phyloP scores from a whole-genome alignment of 2,797 vertebrate species.

The Hydrolagus colliei region DNA sequence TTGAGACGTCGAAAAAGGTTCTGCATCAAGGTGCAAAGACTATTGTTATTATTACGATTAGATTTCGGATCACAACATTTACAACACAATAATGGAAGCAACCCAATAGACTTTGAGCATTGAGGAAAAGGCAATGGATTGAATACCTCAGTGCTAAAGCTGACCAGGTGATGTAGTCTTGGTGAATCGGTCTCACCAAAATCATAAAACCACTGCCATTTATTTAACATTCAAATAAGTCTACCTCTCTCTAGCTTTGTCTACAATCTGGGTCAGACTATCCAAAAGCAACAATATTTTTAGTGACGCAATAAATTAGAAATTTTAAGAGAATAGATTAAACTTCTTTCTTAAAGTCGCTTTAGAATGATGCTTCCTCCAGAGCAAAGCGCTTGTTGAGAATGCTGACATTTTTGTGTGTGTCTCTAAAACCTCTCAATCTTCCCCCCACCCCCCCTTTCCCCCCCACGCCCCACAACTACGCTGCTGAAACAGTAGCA shows the following conservation, averaged over 20 bases:
- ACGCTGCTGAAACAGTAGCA: not conserved
- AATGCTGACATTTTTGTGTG: not conserved
- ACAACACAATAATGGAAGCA: not conserved
- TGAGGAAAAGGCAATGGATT: too few relatives aligned
- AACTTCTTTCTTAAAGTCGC: not conserved
- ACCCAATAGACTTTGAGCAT: too few relatives aligned
- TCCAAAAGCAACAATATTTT: too few relatives aligned
- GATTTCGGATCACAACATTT: not conserved
- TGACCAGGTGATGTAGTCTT: conserved; percentile 36
- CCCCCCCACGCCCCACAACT: not conserved
- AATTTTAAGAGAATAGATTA: conserved; percentile 13
- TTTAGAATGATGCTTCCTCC: not conserved
- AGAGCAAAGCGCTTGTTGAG: not conserved
- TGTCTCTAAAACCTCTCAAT: not conserved
- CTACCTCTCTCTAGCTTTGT: too few relatives aligned
- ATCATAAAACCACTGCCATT: not conserved
- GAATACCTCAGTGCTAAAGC: too few relatives aligned
- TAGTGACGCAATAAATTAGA: too few relatives aligned
- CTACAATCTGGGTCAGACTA: too few relatives aligned
- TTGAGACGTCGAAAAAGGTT: too few relatives aligned
- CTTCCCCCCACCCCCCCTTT: not conserved
- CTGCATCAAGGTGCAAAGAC: too few relatives aligned
- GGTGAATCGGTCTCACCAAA: not conserved
- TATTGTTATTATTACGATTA: too few relatives aligned
- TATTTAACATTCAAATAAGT: too few relatives aligned